These are phyloP conservation scores for Marisa cornuarietis DNA, from an alignment of 1,140 invertebrate genomes.

Conservation along the genomic window DNA sequence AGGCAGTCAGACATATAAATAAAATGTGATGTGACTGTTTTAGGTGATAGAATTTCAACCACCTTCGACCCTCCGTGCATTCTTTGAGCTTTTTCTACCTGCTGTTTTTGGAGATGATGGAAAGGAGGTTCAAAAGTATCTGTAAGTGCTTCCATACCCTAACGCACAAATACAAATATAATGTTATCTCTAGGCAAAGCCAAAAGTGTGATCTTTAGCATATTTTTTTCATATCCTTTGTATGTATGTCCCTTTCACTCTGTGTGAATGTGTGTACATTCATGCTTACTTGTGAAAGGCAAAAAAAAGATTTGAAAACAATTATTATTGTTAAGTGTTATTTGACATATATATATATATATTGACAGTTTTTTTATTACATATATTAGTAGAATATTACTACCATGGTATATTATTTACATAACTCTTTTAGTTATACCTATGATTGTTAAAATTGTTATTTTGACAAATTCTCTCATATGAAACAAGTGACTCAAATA, in stretches of 20 bases:
- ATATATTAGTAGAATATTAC: background rate
- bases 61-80: background rate
- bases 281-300: no score
- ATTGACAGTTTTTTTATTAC: background rate
- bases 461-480: background rate
- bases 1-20: background rate
- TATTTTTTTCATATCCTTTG: no score
- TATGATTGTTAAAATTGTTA: background rate
- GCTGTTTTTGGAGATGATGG: slow-evolving; percentile 17
- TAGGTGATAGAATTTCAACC: slow-evolving; percentile 30
- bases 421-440: background rate
- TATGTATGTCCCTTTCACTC: no score
- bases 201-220: no score
- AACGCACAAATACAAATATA: no score
- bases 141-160: slow-evolving; percentile 12
- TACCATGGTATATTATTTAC: background rate
- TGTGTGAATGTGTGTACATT: no score
- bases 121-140: background rate
- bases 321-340: background rate
- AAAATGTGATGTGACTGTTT: background rate
- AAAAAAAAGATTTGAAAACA: background rate
- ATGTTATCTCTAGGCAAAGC: no score
- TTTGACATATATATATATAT: background rate
- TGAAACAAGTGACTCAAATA: background rate
- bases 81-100: background rate